phyloP scores from a whole-genome alignment of 1,140 invertebrate species.

The Lepidotrigona ventralis region DNA sequence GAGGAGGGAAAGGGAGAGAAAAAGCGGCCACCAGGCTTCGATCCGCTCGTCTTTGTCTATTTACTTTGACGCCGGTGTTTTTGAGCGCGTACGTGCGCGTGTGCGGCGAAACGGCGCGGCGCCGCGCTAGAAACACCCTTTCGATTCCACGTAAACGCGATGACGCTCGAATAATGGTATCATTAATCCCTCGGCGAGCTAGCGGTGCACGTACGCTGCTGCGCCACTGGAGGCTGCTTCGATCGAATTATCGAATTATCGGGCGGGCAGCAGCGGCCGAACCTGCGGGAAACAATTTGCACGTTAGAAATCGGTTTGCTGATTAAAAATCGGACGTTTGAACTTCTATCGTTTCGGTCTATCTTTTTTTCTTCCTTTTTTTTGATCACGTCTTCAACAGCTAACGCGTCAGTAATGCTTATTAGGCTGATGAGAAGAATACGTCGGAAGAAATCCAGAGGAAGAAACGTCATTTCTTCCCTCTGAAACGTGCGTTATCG shows the following conservation, averaged over 20 bases:
- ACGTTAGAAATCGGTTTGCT: too few relatives aligned
- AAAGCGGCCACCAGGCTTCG: conserved; percentile 18
- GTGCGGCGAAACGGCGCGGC: not conserved
- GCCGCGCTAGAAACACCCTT: not conserved
- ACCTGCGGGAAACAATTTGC: not conserved
- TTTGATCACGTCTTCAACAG: not conserved
- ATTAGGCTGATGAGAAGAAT: not conserved
- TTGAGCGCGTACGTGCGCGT: not conserved
- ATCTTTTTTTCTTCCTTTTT: too few relatives aligned
- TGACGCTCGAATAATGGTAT: conserved; percentile 50
- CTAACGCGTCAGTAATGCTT: not conserved
- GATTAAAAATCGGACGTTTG: conserved; percentile 9
- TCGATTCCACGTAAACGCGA: conserved; percentile 24
- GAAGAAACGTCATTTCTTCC: too few relatives aligned
- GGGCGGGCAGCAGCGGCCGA: not conserved
- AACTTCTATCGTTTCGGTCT: not conserved
- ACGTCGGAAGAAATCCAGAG: not conserved
- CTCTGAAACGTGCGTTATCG: too few relatives aligned
- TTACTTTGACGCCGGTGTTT: conserved; percentile 27
- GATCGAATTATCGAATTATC: conserved; percentile 41
- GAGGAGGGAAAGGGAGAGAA: not conserved
- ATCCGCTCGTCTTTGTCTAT: conserved; percentile 33
- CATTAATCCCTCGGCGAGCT: conserved; percentile 32
- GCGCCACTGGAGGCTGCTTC: not conserved
- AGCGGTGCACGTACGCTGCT: conserved; percentile 5